A percentile compares a stretch with the other conserved stretches of the same genome.
These are phyloP conservation scores for Protonibea diacanthus DNA, from an alignment of 2,797 vertebrate species.

Conservation along the genomic window DNA sequence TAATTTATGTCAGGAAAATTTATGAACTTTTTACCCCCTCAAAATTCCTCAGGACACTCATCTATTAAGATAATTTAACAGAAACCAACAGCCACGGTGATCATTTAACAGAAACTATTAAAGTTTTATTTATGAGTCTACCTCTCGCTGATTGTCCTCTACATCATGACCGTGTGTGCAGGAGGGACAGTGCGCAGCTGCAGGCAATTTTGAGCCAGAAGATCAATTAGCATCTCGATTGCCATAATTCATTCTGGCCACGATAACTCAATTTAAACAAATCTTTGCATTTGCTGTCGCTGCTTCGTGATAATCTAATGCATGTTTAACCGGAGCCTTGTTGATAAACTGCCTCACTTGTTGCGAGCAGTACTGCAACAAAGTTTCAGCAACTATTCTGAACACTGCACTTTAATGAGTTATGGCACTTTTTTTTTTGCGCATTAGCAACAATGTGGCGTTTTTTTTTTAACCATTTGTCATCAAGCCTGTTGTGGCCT, in stretches of 20 bases:
- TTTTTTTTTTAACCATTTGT: neutral
- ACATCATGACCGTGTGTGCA: constrained; percentile 1
- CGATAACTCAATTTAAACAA: constrained; percentile 41
- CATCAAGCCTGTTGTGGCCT: neutral
- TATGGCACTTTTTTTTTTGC: neutral
- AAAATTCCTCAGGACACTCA: neutral
- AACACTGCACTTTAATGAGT: neutral
- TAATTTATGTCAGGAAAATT: constrained; percentile 37
- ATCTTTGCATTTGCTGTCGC: constrained; percentile 36
- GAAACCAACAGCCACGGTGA: neutral
- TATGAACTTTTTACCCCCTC: neutral
- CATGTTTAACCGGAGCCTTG: constrained; percentile 24
- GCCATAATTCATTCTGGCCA: constrained; percentile 44
- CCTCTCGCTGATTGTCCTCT: constrained; percentile 10
- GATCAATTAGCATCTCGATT: constrained; percentile 43
- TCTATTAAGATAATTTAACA: constrained; percentile 23
- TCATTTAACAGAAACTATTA: constrained; percentile 26
- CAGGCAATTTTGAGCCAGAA: constrained; percentile 35
- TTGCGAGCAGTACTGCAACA: constrained; percentile 40
- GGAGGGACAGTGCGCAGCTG: constrained; percentile 44
- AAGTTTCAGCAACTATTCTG: constrained; percentile 34
- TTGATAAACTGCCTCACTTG: constrained; percentile 56
- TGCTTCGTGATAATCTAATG: constrained; percentile 17
- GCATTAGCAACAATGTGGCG: neutral
- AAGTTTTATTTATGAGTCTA: constrained; percentile 31